A percentile compares a stretch with the other conserved stretches of the same genome.
Conservation (phyloP, 2,113 vertebrate genomes). For the Pyrgilauda ruficollis region DNA sequence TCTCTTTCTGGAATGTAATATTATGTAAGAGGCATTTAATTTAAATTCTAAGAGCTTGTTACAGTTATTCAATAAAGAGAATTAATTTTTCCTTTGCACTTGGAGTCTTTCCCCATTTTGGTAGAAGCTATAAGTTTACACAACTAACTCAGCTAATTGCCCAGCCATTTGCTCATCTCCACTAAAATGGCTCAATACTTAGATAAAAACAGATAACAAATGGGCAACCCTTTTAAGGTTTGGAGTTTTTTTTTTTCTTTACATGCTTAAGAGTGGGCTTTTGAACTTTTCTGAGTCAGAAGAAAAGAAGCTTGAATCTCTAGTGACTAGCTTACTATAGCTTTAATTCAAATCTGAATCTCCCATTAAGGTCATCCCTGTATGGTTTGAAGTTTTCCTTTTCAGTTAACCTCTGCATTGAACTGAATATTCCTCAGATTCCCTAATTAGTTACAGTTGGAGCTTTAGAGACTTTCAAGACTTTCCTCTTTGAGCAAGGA, state of each 20-base stretch:
- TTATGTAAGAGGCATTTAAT: neutral
- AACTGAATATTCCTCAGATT: constrained; percentile 67
- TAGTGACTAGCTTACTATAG: constrained; percentile 33
- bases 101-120: neutral
- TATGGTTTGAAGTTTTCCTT: constrained; percentile 63
- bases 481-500: constrained; percentile 50
- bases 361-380: constrained; percentile 60
- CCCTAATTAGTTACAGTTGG: constrained; percentile 71
- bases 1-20: neutral
- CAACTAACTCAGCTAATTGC: neutral
- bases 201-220: constrained; percentile 45
- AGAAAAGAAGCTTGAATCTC: constrained; percentile 44
- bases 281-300: constrained; percentile 50
- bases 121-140: neutral
- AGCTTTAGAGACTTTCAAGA: constrained; percentile 61
- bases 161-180: neutral
- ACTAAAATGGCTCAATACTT: constrained; percentile 29
- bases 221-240: neutral
- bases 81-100: neutral
- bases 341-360: constrained; percentile 61
- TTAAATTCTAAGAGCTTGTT: neutral
- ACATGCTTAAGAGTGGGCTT: constrained; percentile 18
- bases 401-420: constrained; percentile 68
- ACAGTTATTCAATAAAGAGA: neutral
- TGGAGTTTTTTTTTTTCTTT: neutral